phyloP scores from a whole-genome alignment of 2,113 vertebrate species.

The Galeopterus variegatus region DNA sequence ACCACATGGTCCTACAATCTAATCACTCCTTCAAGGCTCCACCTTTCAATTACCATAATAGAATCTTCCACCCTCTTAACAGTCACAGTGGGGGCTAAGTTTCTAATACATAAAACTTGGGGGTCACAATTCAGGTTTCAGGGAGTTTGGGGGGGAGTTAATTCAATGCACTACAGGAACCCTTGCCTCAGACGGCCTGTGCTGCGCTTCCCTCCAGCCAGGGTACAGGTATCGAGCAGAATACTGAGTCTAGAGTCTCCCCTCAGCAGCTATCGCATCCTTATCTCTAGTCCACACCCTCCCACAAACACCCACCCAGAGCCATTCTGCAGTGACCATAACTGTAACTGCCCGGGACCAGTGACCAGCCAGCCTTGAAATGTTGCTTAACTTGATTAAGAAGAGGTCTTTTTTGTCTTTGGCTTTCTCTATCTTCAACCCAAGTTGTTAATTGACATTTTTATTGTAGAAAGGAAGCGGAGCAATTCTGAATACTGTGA shows the following conservation, averaged over 20 bases:
- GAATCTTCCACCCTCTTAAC: too few species aligned
- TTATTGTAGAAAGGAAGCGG: slow-evolving; percentile 97
- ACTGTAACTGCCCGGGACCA: neutral
- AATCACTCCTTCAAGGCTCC: too few species aligned
- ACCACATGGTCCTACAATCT: too few species aligned
- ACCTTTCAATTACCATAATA: too few species aligned
- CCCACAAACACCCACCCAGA: neutral
- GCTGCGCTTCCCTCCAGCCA: neutral
- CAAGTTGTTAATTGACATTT: slow-evolving; percentile 77
- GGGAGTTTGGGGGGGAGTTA: too few species aligned
- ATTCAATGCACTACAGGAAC: neutral
- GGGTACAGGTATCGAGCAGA: neutral
- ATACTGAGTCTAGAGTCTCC: neutral
- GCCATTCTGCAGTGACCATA: neutral
- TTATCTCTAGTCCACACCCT: neutral
- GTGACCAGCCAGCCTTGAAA: slow-evolving; percentile 47
- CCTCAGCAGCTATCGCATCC: slow-evolving; percentile 1
- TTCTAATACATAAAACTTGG: too few species aligned
- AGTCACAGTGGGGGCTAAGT: too few species aligned
- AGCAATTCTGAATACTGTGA: slow-evolving; percentile 98
- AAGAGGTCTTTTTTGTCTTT: slow-evolving; percentile 78
- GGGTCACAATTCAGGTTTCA: too few species aligned
- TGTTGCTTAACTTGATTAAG: slow-evolving; percentile 75
- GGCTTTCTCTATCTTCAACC: slow-evolving; percentile 75
- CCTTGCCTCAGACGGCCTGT: neutral